phyloP scores from a whole-genome alignment of 92 coral and sea anemone genomes.

The Porites evermanni region DNA sequence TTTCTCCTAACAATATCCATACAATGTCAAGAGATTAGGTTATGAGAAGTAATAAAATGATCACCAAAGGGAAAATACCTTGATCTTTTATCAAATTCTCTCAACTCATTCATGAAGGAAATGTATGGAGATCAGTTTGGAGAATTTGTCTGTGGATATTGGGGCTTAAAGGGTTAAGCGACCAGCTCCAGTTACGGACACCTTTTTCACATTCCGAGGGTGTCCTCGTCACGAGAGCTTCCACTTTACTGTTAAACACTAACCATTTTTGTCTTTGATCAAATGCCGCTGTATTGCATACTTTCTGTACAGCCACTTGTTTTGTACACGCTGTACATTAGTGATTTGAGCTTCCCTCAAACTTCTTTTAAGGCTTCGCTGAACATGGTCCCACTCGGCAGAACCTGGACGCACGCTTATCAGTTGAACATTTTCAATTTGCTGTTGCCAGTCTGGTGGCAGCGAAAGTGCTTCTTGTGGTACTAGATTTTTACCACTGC shows the following conservation, averaged over 20 bases:
- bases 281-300: constrained; percentile 77
- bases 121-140: no score
- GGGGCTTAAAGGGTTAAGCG: no score
- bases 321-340: constrained; percentile 71
- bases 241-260: not conserved
- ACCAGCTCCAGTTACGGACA: no score
- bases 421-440: constrained; percentile 27
- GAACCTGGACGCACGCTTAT: constrained; percentile 69
- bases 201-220: no score
- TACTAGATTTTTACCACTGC: constrained; percentile 26
- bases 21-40: no score
- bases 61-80: no score
- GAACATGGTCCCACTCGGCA: constrained; percentile 72
- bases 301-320: constrained; percentile 76
- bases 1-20: no score
- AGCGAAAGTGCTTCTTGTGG: constrained; percentile 47
- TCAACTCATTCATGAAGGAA: no score
- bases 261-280: constrained; percentile 79
- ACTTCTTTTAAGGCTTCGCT: constrained; percentile 49
- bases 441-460: constrained; percentile 53
- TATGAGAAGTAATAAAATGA: no score
- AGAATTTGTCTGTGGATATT: no score
- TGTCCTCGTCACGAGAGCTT: not conserved
- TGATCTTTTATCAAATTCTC: no score
- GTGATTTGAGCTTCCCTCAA: constrained; percentile 46